Evolutionary conservation across 1,140 invertebrate genomes (phyloP).

Genomic region (Charaxes varanes): DNA sequence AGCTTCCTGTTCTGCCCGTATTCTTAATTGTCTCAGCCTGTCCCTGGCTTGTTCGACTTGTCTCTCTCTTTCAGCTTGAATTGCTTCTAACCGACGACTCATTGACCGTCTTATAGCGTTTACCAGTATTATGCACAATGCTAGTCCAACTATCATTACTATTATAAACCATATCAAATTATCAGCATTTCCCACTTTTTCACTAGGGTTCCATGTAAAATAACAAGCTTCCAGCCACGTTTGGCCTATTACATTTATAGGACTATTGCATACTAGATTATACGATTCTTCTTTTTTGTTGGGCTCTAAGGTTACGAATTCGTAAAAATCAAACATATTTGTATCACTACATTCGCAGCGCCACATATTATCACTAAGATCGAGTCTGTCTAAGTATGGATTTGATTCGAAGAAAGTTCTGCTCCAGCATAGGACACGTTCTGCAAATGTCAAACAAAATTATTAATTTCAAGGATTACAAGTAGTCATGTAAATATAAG

Average conservation of each 20-base stretch:
- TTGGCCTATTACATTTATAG: conserved; percentile 75
- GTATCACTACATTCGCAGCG: conserved; percentile 78
- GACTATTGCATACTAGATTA: conserved; percentile 76
- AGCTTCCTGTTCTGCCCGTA: conserved; percentile 75
- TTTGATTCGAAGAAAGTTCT: too few species aligned
- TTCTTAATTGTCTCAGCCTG: conserved; percentile 70
- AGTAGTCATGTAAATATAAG: too few species aligned
- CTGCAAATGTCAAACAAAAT: too few species aligned
- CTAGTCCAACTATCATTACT: conserved; percentile 71
- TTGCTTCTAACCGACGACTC: conserved; percentile 71
- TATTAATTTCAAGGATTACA: too few species aligned
- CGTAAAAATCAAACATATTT: conserved; percentile 75
- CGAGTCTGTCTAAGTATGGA: too few species aligned
- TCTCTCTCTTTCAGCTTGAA: conserved; percentile 76
- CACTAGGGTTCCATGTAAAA: conserved; percentile 73
- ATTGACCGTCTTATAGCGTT: conserved; percentile 74
- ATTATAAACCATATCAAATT: conserved; percentile 78
- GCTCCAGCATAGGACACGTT: too few species aligned
- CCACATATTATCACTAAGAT: too few species aligned
- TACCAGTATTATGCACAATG: conserved; percentile 63
- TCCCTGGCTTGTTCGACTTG: conserved; percentile 74
- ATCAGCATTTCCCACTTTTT: conserved; percentile 53
- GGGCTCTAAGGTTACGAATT: conserved; percentile 75
- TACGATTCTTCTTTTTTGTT: conserved; percentile 72
- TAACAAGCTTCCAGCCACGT: conserved; percentile 80